Conservation (phyloP, 2,888 invertebrate genomes). For the Phengaris alcon region DNA sequence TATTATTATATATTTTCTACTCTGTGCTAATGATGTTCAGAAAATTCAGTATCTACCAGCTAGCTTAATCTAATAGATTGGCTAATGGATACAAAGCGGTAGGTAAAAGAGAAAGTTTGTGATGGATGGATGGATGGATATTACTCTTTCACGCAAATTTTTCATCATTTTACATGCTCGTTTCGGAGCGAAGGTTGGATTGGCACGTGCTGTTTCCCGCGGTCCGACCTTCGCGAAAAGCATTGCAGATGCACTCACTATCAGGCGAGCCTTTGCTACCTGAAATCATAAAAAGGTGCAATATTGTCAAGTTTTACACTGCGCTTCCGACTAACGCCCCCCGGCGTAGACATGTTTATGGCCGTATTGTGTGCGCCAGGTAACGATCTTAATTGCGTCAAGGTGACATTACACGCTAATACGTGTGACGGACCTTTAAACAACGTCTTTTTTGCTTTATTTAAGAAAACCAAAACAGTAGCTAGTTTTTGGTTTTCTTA, state of each 20-base stretch:
- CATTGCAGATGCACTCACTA: background rate
- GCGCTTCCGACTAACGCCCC: background rate
- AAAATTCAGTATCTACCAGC: too few relatives aligned
- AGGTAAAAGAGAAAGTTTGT: too few relatives aligned
- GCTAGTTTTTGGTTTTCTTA: background rate
- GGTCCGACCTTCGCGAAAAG: too few relatives aligned
- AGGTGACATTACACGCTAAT: background rate
- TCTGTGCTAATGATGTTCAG: too few relatives aligned
- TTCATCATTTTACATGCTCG: too few relatives aligned
- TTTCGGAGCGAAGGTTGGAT: too few relatives aligned
- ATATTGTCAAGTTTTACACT: background rate
- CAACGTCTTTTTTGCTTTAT: background rate
- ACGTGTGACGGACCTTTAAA: constrained; percentile 7
- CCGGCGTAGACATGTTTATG: background rate
- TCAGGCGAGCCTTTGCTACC: background rate
- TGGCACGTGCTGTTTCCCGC: too few relatives aligned
- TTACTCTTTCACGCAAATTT: too few relatives aligned
- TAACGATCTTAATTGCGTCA: background rate
- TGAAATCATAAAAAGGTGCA: background rate
- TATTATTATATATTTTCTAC: too few relatives aligned
- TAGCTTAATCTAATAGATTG: too few relatives aligned
- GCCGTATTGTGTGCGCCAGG: background rate
- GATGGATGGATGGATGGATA: too few relatives aligned
- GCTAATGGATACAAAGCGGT: too few relatives aligned
- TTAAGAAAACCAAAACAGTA: background rate